These are phyloP conservation scores for Lamprotornis superbus DNA, from an alignment of 2,113 vertebrate species.

Conservation along the genomic window DNA sequence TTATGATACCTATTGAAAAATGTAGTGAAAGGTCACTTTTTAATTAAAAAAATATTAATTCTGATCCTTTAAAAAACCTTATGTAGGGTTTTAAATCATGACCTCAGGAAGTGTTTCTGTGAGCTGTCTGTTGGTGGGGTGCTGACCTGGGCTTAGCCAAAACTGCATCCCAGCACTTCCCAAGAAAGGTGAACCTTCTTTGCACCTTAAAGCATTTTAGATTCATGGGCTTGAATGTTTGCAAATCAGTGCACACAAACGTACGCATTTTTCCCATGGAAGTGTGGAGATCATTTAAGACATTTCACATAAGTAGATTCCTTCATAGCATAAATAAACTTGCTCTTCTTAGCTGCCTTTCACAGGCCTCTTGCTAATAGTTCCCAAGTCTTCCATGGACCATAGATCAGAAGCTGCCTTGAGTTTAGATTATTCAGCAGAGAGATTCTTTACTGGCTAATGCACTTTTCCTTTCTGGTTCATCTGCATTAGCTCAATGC, in stretches of 20 bases:
- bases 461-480: constrained; percentile 36
- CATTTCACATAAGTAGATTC: neutral
- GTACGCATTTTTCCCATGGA: neutral
- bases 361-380: neutral
- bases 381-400: neutral
- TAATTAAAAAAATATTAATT: neutral
- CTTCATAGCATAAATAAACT: neutral
- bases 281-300: neutral
- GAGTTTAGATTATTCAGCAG: constrained; percentile 26
- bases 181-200: neutral
- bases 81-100: neutral
- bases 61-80: neutral
- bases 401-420: constrained; percentile 14
- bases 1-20: neutral
- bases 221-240: neutral
- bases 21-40: neutral
- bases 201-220: neutral
- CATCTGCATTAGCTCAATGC: constrained; percentile 44
- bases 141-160: neutral
- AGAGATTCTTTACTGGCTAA: constrained; percentile 1
- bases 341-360: neutral
- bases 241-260: neutral
- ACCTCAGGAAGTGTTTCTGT: neutral
- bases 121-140: neutral
- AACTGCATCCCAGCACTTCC: neutral